phyloP scores from a whole-genome alignment of 2,113 vertebrate species.

The Sylvicapra grimmia region DNA sequence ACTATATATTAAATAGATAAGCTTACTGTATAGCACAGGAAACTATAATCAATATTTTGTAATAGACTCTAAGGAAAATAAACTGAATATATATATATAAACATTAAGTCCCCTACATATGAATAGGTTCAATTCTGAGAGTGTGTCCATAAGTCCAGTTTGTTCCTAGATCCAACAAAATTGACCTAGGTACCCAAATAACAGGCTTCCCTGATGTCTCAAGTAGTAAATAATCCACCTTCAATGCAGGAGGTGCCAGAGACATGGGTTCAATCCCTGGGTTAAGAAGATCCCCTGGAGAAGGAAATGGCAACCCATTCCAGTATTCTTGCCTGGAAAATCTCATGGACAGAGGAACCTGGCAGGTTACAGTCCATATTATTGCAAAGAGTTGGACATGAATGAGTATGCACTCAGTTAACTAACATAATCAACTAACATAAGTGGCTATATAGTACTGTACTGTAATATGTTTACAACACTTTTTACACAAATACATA shows the following conservation, averaged over 20 bases:
- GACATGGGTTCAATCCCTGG: neutral
- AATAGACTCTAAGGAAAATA: neutral
- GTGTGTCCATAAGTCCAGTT: no score
- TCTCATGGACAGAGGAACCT: neutral
- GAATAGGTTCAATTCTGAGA: no score
- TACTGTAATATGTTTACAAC: neutral
- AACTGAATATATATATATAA: no score
- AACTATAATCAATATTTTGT: neutral
- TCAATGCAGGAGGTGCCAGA: no score
- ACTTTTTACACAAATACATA: neutral
- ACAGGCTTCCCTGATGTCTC: no score
- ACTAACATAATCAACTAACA: neutral
- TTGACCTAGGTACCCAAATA: no score
- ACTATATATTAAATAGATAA: neutral
- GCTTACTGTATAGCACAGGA: neutral
- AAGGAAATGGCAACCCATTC: neutral
- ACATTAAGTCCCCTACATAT: no score
- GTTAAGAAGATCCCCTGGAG: neutral
- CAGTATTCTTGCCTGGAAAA: neutral
- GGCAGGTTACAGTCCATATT: neutral
- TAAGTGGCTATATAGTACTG: neutral
- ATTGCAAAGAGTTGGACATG: neutral
- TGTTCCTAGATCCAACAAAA: no score
- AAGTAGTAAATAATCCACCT: no score
- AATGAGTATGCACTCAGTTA: neutral